These are phyloP conservation scores for Bryconaethiops microstoma DNA, from an alignment of 2,797 vertebrate genomes.

Conservation along the genomic window DNA sequence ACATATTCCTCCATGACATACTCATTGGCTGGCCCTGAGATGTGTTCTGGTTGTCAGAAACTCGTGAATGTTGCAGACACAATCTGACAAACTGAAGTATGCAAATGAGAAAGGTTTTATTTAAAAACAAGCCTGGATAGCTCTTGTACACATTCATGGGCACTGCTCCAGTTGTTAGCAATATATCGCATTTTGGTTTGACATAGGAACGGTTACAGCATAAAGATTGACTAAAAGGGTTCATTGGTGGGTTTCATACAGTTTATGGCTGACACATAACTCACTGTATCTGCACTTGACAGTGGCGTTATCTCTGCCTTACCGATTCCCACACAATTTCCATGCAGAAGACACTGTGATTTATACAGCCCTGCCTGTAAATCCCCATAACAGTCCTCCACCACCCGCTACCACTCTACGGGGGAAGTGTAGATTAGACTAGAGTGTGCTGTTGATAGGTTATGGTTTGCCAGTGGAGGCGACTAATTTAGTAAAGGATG, in stretches of 20 bases:
- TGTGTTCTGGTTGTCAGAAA: neutral
- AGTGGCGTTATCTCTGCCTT: slow-evolving; percentile 30
- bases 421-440: slow-evolving; percentile 12
- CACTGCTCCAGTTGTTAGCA: neutral
- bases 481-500: slow-evolving; percentile 34
- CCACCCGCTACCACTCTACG: slow-evolving; percentile 24
- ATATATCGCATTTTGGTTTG: slow-evolving; percentile 24
- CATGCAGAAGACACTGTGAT: slow-evolving; percentile 37
- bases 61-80: slow-evolving; percentile 8
- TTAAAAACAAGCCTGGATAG: neutral
- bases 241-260: slow-evolving; percentile 38
- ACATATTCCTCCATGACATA: neutral
- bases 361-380: slow-evolving; percentile 38
- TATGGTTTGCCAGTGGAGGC: slow-evolving; percentile 6
- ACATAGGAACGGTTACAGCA: slow-evolving; percentile 33
- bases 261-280: slow-evolving; percentile 46
- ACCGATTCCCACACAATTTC: slow-evolving; percentile 43
- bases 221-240: slow-evolving; percentile 46
- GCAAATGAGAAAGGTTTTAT: slow-evolving; percentile 3
- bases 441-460: slow-evolving; percentile 5
- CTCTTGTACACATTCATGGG: neutral
- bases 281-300: slow-evolving; percentile 40
- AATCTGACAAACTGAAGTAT: slow-evolving; percentile 18
- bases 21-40: neutral
- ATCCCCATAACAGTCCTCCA: slow-evolving; percentile 33